Base-by-base conservation (phyloP, 2,888 invertebrate species). In the Syrista parreyssii region DNA sequence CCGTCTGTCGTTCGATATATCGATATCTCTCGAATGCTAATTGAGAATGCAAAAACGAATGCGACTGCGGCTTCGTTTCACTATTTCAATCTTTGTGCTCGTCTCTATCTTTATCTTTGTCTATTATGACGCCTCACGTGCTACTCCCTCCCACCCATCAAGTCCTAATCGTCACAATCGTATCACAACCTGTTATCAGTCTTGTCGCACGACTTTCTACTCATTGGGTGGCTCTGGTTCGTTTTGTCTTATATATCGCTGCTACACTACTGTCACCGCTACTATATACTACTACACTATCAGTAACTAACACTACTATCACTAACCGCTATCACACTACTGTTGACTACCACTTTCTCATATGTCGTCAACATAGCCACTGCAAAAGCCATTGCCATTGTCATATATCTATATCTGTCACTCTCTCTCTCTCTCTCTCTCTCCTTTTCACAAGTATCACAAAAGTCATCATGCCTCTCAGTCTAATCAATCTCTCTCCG, bases 351-450 rank as follows among this genome's bases (percentile, higher is more conserved):
- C 55, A 55, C 55, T 55, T 1, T 55, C 23, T 55, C 55, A 55
- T 23, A 55, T 55, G 23, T 23, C 23, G 23, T 55, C 2, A 55
- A 23, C 40, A 40, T 40, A 15, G 1, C 15, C 15, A 40, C 15
- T 40, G 40, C 40, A 40, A 40, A 15, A 40, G 55, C 2, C 55
- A 55, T 55, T 55, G 55, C 2, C 55, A 55, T 55, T 55, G 23
- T 55, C 55, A 55, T 55, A 55, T 55, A 55, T 55, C 78, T 77
- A 78, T 76, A 79, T 77, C 77, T 76, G 79, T 79, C 76, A 73
- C 78, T 79, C 76, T 68, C 75, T 36, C 11, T 33, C 73, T 79
- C 75, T 74, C 78, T 79, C 79, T 68, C 76, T 75, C 72, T 78
- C 71, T 36, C 23, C 32, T 76, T 76, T 30, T 33, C 40, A 76